Base-by-base conservation (phyloP, 2,113 vertebrate genomes). In the Callocephalon fimbriatum region DNA sequence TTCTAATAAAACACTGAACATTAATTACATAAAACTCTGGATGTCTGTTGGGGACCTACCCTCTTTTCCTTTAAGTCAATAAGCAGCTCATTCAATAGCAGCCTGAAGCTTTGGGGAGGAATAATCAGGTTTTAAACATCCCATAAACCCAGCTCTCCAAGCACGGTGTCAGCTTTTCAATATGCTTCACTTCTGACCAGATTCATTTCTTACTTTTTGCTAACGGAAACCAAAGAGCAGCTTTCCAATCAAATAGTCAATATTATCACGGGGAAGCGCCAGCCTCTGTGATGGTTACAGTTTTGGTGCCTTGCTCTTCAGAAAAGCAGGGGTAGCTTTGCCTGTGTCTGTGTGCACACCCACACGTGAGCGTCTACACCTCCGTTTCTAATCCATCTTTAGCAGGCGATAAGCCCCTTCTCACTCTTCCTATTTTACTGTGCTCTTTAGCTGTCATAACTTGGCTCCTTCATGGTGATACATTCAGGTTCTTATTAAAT, bases 311-410 rank as follows among this genome's bases (percentile, higher is more conserved):
- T 17, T 7, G 38, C 1, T 63, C 50, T 54, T 51, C 22, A 26
- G 40, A 15, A 47, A 38, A 25, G 12, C 42, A 11, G 31, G n/a
- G 37, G 16, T 1, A 44, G 6, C 29, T 12, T 25, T 17, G 62
- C 18, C 13, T 1, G 1, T 25, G 31, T 12, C 27, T 22, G 31
- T 3, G 29, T 7, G 10, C 3, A 14, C 8, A 13, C n/a, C 65
- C 14, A 8, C 44, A 8, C 4, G 2, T 7, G 9, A 18, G 29
- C 3, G 13, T 7, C 40, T 14, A 7, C 35, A 15, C 1, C 51
- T 38, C 86, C 61, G 0, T 16, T 12, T 19, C 62, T 62, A 19
- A 3, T 3, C 65, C 48, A 7, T 4, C 58, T 48, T 29, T 3
- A 8, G 51, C 58, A 18, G 50, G 14, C 3, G 10, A 62, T 4